Conservation (phyloP, 2,797 vertebrate genomes). For the Morus bassanus region DNA sequence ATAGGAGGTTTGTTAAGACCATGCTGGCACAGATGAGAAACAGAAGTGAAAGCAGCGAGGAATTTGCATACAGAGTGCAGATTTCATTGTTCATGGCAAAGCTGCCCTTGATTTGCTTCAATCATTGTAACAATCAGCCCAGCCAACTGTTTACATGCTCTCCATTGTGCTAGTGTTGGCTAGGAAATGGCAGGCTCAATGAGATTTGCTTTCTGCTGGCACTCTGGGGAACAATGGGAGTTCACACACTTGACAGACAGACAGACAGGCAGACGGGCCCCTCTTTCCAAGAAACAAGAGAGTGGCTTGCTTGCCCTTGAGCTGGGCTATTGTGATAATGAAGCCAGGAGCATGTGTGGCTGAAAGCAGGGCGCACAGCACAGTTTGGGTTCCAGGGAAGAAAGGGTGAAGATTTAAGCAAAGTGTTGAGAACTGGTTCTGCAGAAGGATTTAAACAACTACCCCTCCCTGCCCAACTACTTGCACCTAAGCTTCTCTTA, state of each 20-base stretch:
- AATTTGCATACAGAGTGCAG: constrained; percentile 59
- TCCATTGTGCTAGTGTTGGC: constrained; percentile 67
- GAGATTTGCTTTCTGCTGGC: constrained; percentile 59
- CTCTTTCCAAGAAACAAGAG: constrained; percentile 63
- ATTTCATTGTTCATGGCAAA: constrained; percentile 60
- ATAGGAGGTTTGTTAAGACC: background rate
- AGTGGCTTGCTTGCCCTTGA: background rate
- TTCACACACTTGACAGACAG: constrained; percentile 53
- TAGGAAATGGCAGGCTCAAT: constrained; percentile 40
- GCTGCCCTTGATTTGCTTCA: constrained; percentile 50
- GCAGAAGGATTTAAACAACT: background rate
- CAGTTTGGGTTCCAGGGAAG: background rate
- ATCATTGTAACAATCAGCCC: constrained; percentile 37
- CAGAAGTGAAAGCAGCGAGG: constrained; percentile 36
- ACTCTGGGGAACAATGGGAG: constrained; percentile 18
- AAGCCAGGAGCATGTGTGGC: background rate
- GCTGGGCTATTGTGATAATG: background rate
- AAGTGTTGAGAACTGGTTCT: background rate
- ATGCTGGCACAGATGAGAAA: constrained; percentile 26
- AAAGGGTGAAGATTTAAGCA: background rate
- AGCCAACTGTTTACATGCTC: constrained; percentile 59
- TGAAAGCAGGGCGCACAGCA: background rate
- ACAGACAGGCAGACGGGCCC: background rate
- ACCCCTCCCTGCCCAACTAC: background rate
- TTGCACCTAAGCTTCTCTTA: background rate